Evolutionary conservation across 2,888 invertebrate genomes (phyloP), one percentile per base, ranked within the genome.

Genomic region (Ecliptopera silaceata): DNA sequence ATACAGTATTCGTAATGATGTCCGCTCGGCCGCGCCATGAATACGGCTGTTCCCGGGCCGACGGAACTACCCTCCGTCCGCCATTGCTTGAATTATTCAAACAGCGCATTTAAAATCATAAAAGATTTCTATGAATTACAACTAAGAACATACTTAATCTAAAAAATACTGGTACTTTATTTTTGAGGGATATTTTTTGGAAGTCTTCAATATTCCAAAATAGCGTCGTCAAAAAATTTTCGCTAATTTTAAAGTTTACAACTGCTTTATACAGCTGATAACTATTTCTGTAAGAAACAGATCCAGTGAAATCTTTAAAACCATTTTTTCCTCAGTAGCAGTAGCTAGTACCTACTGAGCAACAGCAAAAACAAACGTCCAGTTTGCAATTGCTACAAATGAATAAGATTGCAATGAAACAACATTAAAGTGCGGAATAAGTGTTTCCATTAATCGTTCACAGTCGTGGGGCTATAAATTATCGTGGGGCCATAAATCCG

Each of bases 401-500:
- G 53, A 58, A 63, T 59, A 61, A 55, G 60, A 55, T 61, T 12
- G 51, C 56, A 61, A 55, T 57, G 54, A 56, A 61, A 65, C 57
- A 58, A 54, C 55, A 61, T 65, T 60, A 54, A 59, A 64, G 59
- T 60, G 56, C 52, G 60, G 50, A 59, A 61, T 63, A 79, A 83
- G 81, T 79, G 78, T 82, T 80, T 77, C 74, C 80, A 81, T 83
- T 79, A 84, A 82, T 83, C 79, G 82, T 66, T 69, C 56, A 67
- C 65, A 64, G 72, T 67, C 69, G 68, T 62, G 69, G 51, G 53
- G 54, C 59, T 66, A 84, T 87, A 86, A 86, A 86, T 86, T 80
- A 82, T 76, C 72, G 80, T 59, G 69, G 68, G 72, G 80, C 80
- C 71, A 84, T 87, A 87, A 86, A 88, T 86, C 79, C 71, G 42